These are phyloP conservation scores for Sphaerophoria rueppellii DNA, from an alignment of 2,888 invertebrate genomes.

Conservation along the genomic window DNA sequence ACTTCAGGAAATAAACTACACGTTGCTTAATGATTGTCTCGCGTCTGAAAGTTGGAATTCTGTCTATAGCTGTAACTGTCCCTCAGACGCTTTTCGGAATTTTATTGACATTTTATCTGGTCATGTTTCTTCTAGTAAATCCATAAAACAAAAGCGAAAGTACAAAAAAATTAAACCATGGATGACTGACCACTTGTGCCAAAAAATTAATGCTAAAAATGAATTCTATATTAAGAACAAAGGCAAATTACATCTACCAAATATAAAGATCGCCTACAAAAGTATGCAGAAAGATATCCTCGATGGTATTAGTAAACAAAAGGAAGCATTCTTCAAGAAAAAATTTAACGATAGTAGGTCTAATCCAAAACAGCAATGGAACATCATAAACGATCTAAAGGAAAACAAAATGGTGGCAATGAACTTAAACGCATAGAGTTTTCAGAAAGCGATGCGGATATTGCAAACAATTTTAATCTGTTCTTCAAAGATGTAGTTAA, in stretches of 20 bases:
- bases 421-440: no score
- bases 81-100: background rate
- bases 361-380: no score
- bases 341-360: no score
- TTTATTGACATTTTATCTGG: background rate
- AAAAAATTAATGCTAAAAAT: slow-evolving; percentile 1
- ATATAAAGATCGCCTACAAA: background rate
- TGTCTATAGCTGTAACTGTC: background rate
- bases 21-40: background rate
- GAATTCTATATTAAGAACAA: background rate
- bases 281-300: background rate
- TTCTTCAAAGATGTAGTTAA: no score
- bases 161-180: background rate
- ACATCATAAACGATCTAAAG: no score
- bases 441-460: no score
- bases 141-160: background rate
- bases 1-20: background rate
- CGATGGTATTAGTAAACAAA: background rate
- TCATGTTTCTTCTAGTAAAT: background rate
- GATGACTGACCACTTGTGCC: background rate
- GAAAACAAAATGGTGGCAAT: no score
- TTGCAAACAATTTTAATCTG: no score
- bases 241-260: background rate
- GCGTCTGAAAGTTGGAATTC: background rate
- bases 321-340: no score